Percentiles rank a stretch among this genome's conserved stretches.
Evolutionary conservation across 2,888 invertebrate genomes (phyloP).

Genomic region (Tetrapedia diversipes): DNA sequence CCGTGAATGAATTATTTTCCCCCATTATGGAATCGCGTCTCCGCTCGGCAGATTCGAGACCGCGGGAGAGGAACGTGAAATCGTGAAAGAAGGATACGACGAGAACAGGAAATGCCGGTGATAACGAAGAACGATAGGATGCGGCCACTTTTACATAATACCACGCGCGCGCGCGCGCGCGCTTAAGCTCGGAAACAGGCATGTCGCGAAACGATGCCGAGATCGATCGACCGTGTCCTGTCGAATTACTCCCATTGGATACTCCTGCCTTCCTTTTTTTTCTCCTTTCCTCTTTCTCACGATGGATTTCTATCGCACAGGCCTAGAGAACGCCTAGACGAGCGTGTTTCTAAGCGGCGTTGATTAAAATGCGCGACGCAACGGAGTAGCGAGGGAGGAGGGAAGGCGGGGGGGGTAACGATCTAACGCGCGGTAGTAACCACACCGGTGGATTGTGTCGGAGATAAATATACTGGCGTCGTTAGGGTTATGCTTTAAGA

Average conservation of each 20-base stretch:
- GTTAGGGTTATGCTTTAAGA: slow-evolving; percentile 17
- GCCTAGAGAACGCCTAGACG: neutral
- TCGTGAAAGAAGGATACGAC: slow-evolving; percentile 23
- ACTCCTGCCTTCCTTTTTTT: neutral
- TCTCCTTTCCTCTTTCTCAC: neutral
- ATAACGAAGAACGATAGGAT: slow-evolving; percentile 29
- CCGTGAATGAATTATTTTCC: slow-evolving; percentile 14
- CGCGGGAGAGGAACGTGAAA: neutral
- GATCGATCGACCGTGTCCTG: slow-evolving; percentile 45
- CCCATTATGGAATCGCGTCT: neutral
- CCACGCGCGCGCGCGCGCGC: neutral
- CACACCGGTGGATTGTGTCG: slow-evolving; percentile 10
- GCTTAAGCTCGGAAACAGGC: slow-evolving; percentile 1
- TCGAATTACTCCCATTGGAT: slow-evolving; percentile 15
- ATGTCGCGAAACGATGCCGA: slow-evolving; percentile 11
- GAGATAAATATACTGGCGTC: slow-evolving; percentile 14
- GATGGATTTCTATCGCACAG: slow-evolving; percentile 3
- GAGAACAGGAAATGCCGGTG: slow-evolving; percentile 30
- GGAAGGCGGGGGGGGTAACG: neutral
- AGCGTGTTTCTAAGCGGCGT: neutral
- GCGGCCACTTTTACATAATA: slow-evolving; percentile 39
- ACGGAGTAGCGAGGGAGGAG: too few species aligned
- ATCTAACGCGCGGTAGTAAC: neutral
- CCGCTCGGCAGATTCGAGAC: neutral
- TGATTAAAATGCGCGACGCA: slow-evolving; percentile 27